phyloP scores from a whole-genome alignment of 2,888 invertebrate species.

The Diarsia mendica region DNA sequence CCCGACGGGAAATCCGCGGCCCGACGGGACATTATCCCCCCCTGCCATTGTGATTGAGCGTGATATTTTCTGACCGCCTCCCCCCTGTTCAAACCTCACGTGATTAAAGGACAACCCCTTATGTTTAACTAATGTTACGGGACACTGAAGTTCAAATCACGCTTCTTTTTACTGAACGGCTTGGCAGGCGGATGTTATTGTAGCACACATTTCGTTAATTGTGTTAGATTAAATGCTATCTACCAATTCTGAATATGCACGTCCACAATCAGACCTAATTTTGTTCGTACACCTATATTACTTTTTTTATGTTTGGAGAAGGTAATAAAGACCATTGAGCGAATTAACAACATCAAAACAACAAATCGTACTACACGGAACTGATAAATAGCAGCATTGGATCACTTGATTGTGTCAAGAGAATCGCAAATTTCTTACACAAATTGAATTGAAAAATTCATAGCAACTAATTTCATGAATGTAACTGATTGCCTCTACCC shows the following conservation, averaged over 20 bases:
- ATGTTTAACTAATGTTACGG: too few species aligned
- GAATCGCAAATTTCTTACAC: not conserved
- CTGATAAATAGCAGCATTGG: not conserved
- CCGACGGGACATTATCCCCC: too few species aligned
- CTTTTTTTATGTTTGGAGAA: too few species aligned
- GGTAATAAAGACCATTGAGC: too few species aligned
- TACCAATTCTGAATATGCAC: not conserved
- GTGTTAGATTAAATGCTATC: too few species aligned
- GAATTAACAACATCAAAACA: not conserved
- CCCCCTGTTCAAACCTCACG: too few species aligned
- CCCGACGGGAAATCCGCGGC: too few species aligned
- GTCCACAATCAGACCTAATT: too few species aligned
- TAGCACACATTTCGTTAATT: not conserved
- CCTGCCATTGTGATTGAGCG: too few species aligned
- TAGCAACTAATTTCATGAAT: constrained; percentile 8
- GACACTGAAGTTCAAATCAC: not conserved
- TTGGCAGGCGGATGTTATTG: not conserved
- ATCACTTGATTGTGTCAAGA: not conserved
- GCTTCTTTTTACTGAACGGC: not conserved
- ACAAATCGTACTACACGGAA: not conserved
- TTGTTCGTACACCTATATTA: too few species aligned
- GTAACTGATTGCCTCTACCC: not conserved
- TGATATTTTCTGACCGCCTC: too few species aligned
- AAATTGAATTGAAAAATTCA: not conserved
- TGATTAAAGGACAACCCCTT: not conserved